These are phyloP conservation scores for Eupeodes latifasciatus DNA, from an alignment of 2,888 invertebrate species.

Conservation along the genomic window DNA sequence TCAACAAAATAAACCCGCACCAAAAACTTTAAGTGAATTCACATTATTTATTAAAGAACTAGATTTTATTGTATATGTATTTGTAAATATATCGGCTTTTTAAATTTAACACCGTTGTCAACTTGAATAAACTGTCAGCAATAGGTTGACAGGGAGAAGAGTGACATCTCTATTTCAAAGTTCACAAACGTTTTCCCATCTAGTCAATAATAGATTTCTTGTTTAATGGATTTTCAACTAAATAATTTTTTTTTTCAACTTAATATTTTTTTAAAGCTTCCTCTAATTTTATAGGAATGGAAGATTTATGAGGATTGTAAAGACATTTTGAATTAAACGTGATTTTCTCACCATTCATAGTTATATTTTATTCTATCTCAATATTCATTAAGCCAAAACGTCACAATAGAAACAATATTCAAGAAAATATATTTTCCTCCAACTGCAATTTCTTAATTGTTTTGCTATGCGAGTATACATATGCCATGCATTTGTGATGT, in stretches of 20 bases:
- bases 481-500: slow-evolving; percentile 71
- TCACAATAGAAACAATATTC: not conserved
- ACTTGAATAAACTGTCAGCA: slow-evolving; percentile 71
- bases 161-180: slow-evolving; percentile 53
- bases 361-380: not conserved
- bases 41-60: slow-evolving; percentile 21
- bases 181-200: slow-evolving; percentile 21
- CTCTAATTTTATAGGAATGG: not conserved
- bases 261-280: slow-evolving; percentile 9
- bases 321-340: not conserved
- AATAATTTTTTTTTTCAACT: too few species aligned
- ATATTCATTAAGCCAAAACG: slow-evolving; percentile 13
- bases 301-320: not conserved
- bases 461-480: not conserved
- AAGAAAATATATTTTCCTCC: slow-evolving; percentile 19
- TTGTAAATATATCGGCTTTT: slow-evolving; percentile 32
- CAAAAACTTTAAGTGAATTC: not conserved
- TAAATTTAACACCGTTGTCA: slow-evolving; percentile 73
- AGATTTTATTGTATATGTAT: not conserved
- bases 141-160: slow-evolving; percentile 57
- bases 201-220: slow-evolving; percentile 64
- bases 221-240: slow-evolving; percentile 42
- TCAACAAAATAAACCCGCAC: slow-evolving; percentile 3
- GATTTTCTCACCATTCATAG: not conserved
- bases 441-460: slow-evolving; percentile 74